Evolutionary conservation across 2,888 invertebrate genomes (phyloP).

Genomic region (Agrochola lychnidis): DNA sequence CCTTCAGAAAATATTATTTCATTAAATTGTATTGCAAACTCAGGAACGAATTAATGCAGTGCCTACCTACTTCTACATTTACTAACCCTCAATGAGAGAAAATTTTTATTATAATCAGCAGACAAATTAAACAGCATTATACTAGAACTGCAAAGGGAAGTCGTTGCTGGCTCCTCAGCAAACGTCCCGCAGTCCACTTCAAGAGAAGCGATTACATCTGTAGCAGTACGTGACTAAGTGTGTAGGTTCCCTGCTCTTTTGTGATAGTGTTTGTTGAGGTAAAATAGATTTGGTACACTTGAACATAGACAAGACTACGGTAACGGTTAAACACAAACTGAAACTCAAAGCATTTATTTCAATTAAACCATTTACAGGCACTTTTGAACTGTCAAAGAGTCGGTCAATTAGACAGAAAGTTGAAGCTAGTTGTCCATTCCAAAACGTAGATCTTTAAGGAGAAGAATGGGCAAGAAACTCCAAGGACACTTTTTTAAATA

Average conservation of each 20-base stretch:
- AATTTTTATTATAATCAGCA: not conserved
- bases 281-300: not conserved
- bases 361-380: too few relatives aligned
- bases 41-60: not conserved
- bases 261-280: constrained; percentile 19
- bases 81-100: not conserved
- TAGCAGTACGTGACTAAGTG: constrained; percentile 27
- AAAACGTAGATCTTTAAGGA: too few relatives aligned
- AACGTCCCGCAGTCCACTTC: constrained; percentile 13
- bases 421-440: too few relatives aligned
- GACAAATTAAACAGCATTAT: not conserved
- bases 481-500: too few relatives aligned
- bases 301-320: not conserved
- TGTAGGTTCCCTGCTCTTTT: constrained; percentile 2
- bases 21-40: not conserved
- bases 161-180: constrained; percentile 1
- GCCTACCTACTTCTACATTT: too few relatives aligned
- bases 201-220: constrained; percentile 29
- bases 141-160: constrained; percentile 6
- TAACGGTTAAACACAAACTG: too few relatives aligned
- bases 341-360: too few relatives aligned
- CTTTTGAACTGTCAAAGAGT: too few relatives aligned
- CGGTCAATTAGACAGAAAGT: too few relatives aligned
- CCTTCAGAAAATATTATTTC: not conserved
- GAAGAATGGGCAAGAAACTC: too few relatives aligned